Evolutionary conservation across 2,888 invertebrate genomes (phyloP).

Genomic region (Notodonta ziczac): DNA sequence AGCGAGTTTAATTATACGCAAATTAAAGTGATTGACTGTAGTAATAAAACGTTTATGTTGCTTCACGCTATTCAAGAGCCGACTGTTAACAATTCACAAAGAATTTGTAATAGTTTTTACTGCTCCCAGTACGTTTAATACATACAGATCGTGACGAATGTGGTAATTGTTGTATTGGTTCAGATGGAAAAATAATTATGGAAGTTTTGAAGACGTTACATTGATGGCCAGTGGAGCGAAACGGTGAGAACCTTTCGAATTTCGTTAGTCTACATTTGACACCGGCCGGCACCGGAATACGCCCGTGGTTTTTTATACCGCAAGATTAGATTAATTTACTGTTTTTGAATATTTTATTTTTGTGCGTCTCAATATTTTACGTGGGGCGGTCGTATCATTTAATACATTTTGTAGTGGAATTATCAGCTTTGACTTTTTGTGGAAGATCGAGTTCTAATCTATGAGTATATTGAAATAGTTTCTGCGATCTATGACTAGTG

Average conservation of each 20-base stretch:
- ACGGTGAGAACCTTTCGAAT: constrained; percentile 79
- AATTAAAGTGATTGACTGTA: constrained; percentile 21
- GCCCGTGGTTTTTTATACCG: constrained; percentile 62
- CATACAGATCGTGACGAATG: constrained; percentile 75
- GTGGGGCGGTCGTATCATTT: constrained; percentile 7
- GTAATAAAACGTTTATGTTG: constrained; percentile 32
- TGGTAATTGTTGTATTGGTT: constrained; percentile 79
- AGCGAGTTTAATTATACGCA: constrained; percentile 29
- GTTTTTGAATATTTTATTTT: constrained; percentile 34
- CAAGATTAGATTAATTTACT: constrained; percentile 51
- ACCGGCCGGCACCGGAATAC: constrained; percentile 68
- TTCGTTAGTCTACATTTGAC: constrained; percentile 77
- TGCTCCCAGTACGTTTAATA: constrained; percentile 58
- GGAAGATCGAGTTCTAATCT: too few relatives aligned
- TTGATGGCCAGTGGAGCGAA: constrained; percentile 72
- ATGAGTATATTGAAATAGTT: background rate
- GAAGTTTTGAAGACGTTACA: constrained; percentile 67
- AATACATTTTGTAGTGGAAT: background rate
- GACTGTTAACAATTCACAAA: constrained; percentile 58
- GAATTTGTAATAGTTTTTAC: constrained; percentile 65
- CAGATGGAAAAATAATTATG: constrained; percentile 78
- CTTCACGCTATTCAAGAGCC: constrained; percentile 38
- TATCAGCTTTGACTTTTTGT: background rate
- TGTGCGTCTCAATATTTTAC: constrained; percentile 22
- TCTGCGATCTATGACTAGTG: background rate